A percentile compares a stretch with the other conserved stretches of the same genome.
Conservation (phyloP, 2,113 vertebrate species). For the Lophochroa leadbeateri region DNA sequence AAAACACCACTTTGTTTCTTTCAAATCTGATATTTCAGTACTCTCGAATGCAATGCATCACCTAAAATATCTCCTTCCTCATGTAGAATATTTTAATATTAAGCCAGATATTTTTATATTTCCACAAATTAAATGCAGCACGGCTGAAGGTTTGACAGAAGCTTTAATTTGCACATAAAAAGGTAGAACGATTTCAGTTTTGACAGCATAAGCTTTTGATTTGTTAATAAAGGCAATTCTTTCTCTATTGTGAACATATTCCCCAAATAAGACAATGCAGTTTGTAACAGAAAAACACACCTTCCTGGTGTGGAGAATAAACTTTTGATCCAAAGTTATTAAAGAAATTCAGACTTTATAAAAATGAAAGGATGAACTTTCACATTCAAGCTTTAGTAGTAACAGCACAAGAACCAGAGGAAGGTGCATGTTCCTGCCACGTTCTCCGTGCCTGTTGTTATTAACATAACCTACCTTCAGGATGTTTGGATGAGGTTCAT, state of each 20-base stretch:
- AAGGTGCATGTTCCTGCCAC: background rate
- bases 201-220: constrained; percentile 62
- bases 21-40: background rate
- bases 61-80: constrained; percentile 11
- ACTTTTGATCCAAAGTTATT: constrained; percentile 36
- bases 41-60: background rate
- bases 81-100: constrained; percentile 53
- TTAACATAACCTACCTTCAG: background rate
- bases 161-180: constrained; percentile 76
- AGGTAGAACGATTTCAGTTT: constrained; percentile 71
- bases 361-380: background rate
- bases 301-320: constrained; percentile 10
- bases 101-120: constrained; percentile 58
- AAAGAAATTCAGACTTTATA: background rate
- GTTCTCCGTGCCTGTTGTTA: background rate
- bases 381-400: background rate
- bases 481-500: background rate
- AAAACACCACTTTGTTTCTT: constrained; percentile 8
- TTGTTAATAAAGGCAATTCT: constrained; percentile 72
- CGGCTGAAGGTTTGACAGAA: constrained; percentile 74
- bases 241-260: constrained; percentile 63
- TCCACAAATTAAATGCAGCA: constrained; percentile 68
- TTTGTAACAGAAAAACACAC: background rate
- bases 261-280: constrained; percentile 53
- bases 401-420: background rate